Evolutionary conservation across 1,140 invertebrate genomes (phyloP).

Genomic region (Tetragonula clypearis): DNA sequence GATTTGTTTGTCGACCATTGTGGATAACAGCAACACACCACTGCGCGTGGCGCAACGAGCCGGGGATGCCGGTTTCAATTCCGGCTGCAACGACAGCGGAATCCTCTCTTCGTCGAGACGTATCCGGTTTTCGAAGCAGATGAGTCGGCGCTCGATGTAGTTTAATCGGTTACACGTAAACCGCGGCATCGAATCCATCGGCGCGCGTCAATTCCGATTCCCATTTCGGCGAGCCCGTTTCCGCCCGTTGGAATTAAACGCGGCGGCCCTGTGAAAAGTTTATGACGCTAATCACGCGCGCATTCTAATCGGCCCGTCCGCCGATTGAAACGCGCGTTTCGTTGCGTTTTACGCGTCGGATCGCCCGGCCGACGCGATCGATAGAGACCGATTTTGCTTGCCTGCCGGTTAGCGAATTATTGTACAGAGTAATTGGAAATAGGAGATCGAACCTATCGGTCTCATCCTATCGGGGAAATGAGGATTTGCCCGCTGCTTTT

Average conservation of each 20-base stretch:
- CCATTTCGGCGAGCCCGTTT: conserved; percentile 24
- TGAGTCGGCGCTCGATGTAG: conserved; percentile 35
- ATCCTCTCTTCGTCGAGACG: conserved; percentile 36
- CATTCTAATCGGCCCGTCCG: conserved; percentile 17
- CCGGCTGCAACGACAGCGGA: conserved; percentile 21
- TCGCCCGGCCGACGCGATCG: not conserved
- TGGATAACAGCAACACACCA: not conserved
- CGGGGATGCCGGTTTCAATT: conserved; percentile 1
- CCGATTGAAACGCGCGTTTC: conserved; percentile 9
- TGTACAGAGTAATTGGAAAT: conserved; percentile 21
- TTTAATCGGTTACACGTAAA: conserved; percentile 59
- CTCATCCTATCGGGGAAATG: not conserved
- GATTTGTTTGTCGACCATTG: not conserved
- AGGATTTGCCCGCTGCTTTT: not conserved
- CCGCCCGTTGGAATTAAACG: conserved; percentile 32
- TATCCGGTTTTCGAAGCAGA: conserved; percentile 38
- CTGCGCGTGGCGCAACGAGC: too few relatives aligned
- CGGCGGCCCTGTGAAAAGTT: conserved; percentile 38
- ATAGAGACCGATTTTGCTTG: not conserved
- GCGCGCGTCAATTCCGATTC: conserved; percentile 47
- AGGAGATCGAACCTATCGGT: not conserved
- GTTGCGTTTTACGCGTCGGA: conserved; percentile 4
- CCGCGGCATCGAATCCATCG: conserved; percentile 44
- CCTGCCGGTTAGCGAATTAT: not conserved
- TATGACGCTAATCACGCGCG: conserved; percentile 40